Evolutionary conservation across 2,797 vertebrate species (phyloP), one percentile per base, ranked within the genome.

Genomic region (Cossypha niveicapilla): DNA sequence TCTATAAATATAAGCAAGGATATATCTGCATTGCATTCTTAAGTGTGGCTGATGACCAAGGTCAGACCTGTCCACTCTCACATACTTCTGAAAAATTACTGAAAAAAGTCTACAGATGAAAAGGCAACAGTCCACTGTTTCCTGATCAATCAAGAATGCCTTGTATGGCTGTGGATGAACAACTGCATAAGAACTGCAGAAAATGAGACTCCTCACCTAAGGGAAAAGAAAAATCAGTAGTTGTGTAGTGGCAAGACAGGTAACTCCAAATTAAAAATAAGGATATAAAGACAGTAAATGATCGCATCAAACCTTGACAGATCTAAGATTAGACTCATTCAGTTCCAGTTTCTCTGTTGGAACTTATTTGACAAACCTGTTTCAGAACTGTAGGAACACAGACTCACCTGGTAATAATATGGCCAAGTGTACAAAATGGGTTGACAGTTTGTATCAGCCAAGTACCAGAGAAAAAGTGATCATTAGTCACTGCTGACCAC

Each of bases 11-110:
- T 1, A 34, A 68, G 23, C n/a, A 56, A 7, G 61, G n/a, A 18
- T 42, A 0, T 7, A 11, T 35, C n/a, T 60, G 15, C 21, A 71
- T 0, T 67, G 47, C 21, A 48, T 48, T 86, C 6, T 0, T 25
- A 71, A 42, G 12, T 5, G 42, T 86, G 54, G 34, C 73, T 75
- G 35, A 71, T 24, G 8, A 80, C 13, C 42, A 63, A 68, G 8
- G 39, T 65, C 54, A 48, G 61, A 58, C 30, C 30, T 39, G 30
- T 37, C 28, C 16, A 44, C 50, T 85, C 34, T 54, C 15, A 51
- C 5, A 18, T 17, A 48, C 17, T 50, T 72, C 18, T 63, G 58
- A 79, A 90, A 86, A 87, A 32, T 30, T 16, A 72, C 21, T 63
- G 30, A 45, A 62, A 73, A 47, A 88, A 63, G 9, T 17, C 39